Evolutionary conservation across 1,140 invertebrate genomes (phyloP).

Genomic region (Dendroctonus valens): DNA sequence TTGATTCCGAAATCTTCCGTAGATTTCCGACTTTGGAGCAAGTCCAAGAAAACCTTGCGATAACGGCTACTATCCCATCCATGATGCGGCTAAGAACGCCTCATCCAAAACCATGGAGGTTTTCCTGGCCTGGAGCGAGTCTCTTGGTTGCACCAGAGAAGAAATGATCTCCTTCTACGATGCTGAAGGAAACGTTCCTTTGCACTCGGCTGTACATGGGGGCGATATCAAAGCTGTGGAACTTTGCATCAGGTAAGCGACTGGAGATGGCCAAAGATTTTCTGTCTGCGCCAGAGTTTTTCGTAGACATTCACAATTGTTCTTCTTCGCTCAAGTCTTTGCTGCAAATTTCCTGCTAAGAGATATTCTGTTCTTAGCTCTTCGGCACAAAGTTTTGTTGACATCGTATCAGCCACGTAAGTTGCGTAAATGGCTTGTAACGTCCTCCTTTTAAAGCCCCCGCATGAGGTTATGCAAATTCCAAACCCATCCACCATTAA

Average conservation of each 20-base stretch:
- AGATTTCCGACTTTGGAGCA: slow-evolving; percentile 73
- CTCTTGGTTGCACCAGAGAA: slow-evolving; percentile 69
- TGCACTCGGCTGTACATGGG: slow-evolving; percentile 83
- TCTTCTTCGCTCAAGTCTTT: too few relatives aligned
- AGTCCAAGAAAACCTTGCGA: slow-evolving; percentile 71
- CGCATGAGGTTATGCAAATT: too few relatives aligned
- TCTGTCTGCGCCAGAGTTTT: too few relatives aligned
- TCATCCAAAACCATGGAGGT: slow-evolving; percentile 80
- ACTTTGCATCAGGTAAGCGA: slow-evolving; percentile 64
- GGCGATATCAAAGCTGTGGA: slow-evolving; percentile 85
- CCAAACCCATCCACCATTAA: too few relatives aligned
- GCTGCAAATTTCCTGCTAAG: too few relatives aligned
- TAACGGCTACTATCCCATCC: slow-evolving; percentile 86
- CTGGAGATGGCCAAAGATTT: neutral
- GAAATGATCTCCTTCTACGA: slow-evolving; percentile 83
- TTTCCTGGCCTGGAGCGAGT: slow-evolving; percentile 74
- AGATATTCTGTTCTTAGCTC: too few relatives aligned
- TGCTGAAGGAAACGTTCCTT: slow-evolving; percentile 78
- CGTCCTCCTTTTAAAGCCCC: too few relatives aligned
- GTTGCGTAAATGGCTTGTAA: too few relatives aligned
- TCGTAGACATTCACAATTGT: too few relatives aligned
- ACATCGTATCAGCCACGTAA: too few relatives aligned
- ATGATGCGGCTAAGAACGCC: slow-evolving; percentile 84
- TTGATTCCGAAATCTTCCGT: slow-evolving; percentile 41
- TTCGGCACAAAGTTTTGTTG: too few relatives aligned